phyloP scores from a whole-genome alignment of 1,140 invertebrate genomes.

The Drosophila navojoa region DNA sequence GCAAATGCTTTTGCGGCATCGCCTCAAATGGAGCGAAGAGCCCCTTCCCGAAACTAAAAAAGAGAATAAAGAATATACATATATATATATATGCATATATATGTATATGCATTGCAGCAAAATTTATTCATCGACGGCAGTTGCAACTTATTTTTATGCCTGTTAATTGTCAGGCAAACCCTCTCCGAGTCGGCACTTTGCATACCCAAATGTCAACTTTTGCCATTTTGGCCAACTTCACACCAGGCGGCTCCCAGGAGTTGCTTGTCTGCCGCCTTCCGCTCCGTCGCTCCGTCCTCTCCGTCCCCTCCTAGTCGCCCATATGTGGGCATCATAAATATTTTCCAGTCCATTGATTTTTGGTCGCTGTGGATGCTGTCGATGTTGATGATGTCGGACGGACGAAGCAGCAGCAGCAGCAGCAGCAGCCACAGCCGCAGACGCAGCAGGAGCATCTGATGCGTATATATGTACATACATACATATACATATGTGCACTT shows the following conservation, averaged over 20 bases:
- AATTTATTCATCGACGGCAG: constrained; percentile 49
- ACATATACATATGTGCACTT: neutral
- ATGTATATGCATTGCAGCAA: constrained; percentile 28
- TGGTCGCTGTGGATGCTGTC: constrained; percentile 72
- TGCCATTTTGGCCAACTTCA: constrained; percentile 77
- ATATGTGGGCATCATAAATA: constrained; percentile 77
- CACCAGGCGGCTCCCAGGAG: constrained; percentile 42
- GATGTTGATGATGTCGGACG: constrained; percentile 71
- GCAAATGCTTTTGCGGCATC: constrained; percentile 67
- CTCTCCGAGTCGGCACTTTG: constrained; percentile 37
- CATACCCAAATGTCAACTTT: constrained; percentile 79
- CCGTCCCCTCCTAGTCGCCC: neutral
- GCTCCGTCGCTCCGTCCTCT: neutral
- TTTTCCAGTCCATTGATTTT: constrained; percentile 81
- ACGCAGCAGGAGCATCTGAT: constrained; percentile 8
- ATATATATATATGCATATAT: neutral
- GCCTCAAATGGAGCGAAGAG: constrained; percentile 30
- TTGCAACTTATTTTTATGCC: constrained; percentile 54
- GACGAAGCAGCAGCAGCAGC: constrained; percentile 13
- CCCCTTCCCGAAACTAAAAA: neutral
- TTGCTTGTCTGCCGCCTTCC: neutral
- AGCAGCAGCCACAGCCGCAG: neutral
- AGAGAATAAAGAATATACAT: constrained; percentile 7
- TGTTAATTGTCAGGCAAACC: constrained; percentile 38
- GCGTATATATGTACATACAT: neutral